Conservation (phyloP, 2,888 invertebrate species). For the Liodrosophila aerea region DNA sequence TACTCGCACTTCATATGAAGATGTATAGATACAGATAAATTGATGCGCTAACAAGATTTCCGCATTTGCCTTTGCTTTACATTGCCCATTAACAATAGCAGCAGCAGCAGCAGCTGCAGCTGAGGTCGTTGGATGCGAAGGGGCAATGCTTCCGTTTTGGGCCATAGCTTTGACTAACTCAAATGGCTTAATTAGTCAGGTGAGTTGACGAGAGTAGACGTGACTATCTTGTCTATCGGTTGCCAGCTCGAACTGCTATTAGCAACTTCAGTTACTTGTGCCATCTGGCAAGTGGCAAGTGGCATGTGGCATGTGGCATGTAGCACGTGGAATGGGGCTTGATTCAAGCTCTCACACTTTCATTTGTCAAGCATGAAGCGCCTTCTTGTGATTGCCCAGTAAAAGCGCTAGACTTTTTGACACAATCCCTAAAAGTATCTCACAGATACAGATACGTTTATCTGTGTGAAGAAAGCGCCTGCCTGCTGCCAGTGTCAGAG, state of each 20-base stretch:
- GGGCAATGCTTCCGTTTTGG: constrained; percentile 58
- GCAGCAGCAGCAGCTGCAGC: constrained; percentile 21
- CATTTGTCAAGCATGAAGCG: constrained; percentile 46
- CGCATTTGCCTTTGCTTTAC: constrained; percentile 57
- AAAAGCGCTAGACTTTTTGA: constrained; percentile 52
- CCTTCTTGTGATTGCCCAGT: too few relatives aligned
- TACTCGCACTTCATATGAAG: not conserved
- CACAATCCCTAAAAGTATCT: constrained; percentile 63
- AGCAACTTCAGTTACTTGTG: constrained; percentile 1
- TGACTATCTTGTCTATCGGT: constrained; percentile 26
- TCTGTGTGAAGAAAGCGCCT: constrained; percentile 24
- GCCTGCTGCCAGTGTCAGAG: constrained; percentile 27
- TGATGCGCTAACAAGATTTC: constrained; percentile 59
- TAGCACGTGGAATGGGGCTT: constrained; percentile 36
- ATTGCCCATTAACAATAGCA: constrained; percentile 34
- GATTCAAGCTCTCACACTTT: constrained; percentile 75
- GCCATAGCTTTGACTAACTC: constrained; percentile 13
- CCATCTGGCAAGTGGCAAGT: constrained; percentile 17
- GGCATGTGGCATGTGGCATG: constrained; percentile 40
- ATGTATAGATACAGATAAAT: constrained; percentile 21
- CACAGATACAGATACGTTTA: constrained; percentile 51
- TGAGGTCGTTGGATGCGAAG: constrained; percentile 54
- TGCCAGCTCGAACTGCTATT: too few relatives aligned
- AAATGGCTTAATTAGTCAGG: constrained; percentile 61
- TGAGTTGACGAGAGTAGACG: constrained; percentile 10